Conservation (phyloP, 2,797 vertebrate genomes). For the Agapornis canus region DNA sequence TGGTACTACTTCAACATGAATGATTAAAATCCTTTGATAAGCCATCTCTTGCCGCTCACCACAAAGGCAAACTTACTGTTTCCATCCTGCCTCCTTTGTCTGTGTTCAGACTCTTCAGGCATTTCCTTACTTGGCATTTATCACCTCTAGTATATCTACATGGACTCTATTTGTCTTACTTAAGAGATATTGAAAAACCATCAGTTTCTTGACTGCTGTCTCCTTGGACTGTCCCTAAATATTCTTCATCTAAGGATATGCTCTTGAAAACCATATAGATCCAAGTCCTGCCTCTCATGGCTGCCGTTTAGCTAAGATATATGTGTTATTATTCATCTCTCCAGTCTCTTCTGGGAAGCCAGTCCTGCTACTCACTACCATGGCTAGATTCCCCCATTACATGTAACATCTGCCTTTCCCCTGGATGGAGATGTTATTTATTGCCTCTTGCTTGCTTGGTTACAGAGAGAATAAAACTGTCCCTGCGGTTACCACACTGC, state of each 20-base stretch:
- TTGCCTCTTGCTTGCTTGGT: not conserved
- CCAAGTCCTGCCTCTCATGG: not conserved
- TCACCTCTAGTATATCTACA: not conserved
- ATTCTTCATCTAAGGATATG: not conserved
- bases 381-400: not conserved
- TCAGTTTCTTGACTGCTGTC: not conserved
- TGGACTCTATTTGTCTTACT: not conserved
- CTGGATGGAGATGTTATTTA: constrained; percentile 35
- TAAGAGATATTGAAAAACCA: not conserved
- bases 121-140: not conserved
- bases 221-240: constrained; percentile 19
- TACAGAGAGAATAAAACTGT: not conserved
- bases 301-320: constrained; percentile 16
- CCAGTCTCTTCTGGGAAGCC: not conserved
- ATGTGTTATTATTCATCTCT: not conserved
- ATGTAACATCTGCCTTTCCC: not conserved
- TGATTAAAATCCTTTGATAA: not conserved
- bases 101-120: not conserved
- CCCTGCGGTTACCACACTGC: not conserved
- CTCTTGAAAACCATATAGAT: not conserved
- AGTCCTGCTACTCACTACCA: not conserved
- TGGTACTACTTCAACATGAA: not conserved
- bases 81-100: not conserved
- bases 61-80: not conserved
- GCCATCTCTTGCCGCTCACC: not conserved